Conservation (phyloP, 2,797 vertebrate genomes). For the Emys orbicularis region DNA sequence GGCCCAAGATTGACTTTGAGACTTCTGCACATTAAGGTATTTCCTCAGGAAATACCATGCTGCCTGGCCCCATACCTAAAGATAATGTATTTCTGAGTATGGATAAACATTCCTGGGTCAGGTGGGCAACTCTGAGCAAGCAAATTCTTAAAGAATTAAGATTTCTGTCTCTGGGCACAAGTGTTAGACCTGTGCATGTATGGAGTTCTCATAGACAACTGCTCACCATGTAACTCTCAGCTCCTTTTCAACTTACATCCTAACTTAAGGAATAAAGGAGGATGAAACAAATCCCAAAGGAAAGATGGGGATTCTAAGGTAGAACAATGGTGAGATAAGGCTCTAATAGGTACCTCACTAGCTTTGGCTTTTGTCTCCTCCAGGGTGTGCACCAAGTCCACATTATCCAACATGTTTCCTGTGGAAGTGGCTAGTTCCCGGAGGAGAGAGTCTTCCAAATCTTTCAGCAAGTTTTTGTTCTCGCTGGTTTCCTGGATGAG, state of each 20-base stretch:
- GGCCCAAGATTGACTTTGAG: neutral
- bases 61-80: neutral
- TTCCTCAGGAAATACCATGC: too few species aligned
- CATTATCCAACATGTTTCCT: conserved; percentile 98
- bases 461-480: conserved; percentile 94
- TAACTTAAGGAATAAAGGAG: neutral
- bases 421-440: conserved; percentile 93
- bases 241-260: neutral
- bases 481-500: conserved; percentile 96
- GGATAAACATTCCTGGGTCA: neutral
- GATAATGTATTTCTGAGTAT: neutral
- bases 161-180: neutral
- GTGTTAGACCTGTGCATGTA: neutral
- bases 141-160: neutral
- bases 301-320: fast-evolving
- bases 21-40: neutral
- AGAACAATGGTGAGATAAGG: neutral
- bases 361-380: conserved; percentile 96
- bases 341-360: conserved; percentile 84
- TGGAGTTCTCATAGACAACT: neutral
- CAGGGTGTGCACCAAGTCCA: conserved; percentile 91
- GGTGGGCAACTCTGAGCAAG: too few species aligned
- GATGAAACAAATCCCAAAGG: neutral
- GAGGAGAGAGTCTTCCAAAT: conserved; percentile 93
- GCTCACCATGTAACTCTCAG: neutral